A percentile compares a stretch with the other conserved stretches of the same genome.
phyloP scores from a whole-genome alignment of 64 coral and sea anemone species.

The Catalaphyllia jardinei region DNA sequence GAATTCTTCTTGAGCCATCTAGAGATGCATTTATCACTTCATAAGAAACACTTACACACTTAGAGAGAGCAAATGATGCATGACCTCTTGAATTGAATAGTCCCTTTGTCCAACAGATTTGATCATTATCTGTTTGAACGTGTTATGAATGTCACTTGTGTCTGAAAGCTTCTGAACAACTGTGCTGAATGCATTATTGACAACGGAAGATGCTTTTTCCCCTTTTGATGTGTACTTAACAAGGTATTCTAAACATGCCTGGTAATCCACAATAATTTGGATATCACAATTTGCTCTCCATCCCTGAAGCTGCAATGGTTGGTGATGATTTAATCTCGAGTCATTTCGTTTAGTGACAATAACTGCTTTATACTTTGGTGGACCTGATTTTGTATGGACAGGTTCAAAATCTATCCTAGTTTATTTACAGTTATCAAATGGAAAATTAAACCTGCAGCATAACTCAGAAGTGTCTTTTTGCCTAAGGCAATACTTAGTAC shows the following conservation, averaged over 20 bases:
- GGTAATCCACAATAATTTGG: no score
- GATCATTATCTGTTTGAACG: not conserved
- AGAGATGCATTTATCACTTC: no score
- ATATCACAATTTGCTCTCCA: slow-evolving; percentile 58
- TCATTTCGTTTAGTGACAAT: slow-evolving; percentile 53
- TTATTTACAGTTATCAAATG: not conserved
- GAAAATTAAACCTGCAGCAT: slow-evolving; percentile 10
- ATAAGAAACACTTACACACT: no score
- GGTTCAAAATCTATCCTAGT: slow-evolving; percentile 31
- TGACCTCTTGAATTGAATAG: no score
- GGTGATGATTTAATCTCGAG: slow-evolving; percentile 32
- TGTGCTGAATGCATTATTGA: slow-evolving; percentile 30
- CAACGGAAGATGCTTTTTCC: slow-evolving; percentile 25
- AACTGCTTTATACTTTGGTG: not conserved
- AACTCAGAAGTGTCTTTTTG: not conserved
- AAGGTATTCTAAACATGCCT: not conserved
- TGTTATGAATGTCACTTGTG: not conserved
- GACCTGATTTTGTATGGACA: not conserved
- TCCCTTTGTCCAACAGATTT: not conserved
- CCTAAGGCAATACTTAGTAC: not conserved
- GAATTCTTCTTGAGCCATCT: no score
- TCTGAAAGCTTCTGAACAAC: not conserved
- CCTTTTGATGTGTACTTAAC: slow-evolving; percentile 37
- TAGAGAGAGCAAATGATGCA: no score
- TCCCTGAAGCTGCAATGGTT: slow-evolving; percentile 41